Percentiles rank a stretch among this genome's conserved stretches.
These are phyloP conservation scores for Caenorhabditis angaria DNA, from an alignment of 2,888 invertebrate genomes.

Conservation along the genomic window DNA sequence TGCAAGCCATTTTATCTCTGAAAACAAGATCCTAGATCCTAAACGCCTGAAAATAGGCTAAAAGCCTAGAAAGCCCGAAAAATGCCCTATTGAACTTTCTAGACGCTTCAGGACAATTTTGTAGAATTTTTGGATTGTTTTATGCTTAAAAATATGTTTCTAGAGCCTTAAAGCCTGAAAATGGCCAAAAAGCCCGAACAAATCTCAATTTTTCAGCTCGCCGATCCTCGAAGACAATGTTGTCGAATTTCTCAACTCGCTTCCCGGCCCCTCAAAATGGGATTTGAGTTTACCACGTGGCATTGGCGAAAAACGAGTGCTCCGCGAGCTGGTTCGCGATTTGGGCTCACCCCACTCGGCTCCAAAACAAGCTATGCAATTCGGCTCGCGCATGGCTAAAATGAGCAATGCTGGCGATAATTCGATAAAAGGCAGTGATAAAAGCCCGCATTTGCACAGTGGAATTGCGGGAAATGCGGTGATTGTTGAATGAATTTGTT, in stretches of 20 bases:
- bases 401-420: slow-evolving; percentile 75
- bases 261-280: slow-evolving; percentile 75
- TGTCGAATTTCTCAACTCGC: slow-evolving; percentile 75
- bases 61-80: not conserved
- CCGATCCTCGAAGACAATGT: slow-evolving; percentile 78
- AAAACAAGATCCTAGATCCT: not conserved
- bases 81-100: not conserved
- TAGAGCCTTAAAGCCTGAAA: not conserved
- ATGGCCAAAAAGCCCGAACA: too few relatives aligned
- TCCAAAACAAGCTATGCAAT: slow-evolving; percentile 93
- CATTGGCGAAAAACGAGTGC: slow-evolving; percentile 79
- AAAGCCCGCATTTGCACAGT: slow-evolving; percentile 18
- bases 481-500: too few relatives aligned
- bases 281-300: slow-evolving; percentile 75
- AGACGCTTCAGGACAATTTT: not conserved
- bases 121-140: not conserved
- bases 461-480: too few relatives aligned
- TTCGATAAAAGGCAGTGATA: slow-evolving; percentile 38
- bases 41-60: not conserved
- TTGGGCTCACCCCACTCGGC: slow-evolving; percentile 75
- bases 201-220: slow-evolving; percentile 81
- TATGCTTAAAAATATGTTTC: not conserved
- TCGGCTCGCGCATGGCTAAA: slow-evolving; percentile 89
- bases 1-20: not conserved
- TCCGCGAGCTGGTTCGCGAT: slow-evolving; percentile 43